These are phyloP conservation scores for Ernsta delagoae DNA, from an alignment of 2,888 invertebrate species.

Conservation along the genomic window DNA sequence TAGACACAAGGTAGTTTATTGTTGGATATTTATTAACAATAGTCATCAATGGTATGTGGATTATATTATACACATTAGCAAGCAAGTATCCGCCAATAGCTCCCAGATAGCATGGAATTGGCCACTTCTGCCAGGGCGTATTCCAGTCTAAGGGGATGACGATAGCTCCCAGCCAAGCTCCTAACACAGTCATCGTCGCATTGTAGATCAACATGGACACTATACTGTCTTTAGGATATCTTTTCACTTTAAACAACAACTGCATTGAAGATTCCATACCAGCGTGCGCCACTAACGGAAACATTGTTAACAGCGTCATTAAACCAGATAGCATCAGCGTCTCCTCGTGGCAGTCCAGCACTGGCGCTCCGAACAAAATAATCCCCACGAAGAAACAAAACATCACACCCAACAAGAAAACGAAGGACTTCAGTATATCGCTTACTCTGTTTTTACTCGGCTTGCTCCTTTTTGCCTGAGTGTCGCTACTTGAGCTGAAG, in stretches of 20 bases:
- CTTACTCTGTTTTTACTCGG: slow-evolving; percentile 69
- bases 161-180: slow-evolving; percentile 93
- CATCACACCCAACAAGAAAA: slow-evolving; percentile 74
- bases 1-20: background rate
- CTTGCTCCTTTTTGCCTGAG: slow-evolving; percentile 67
- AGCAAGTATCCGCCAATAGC: slow-evolving; percentile 86
- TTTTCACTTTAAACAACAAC: slow-evolving; percentile 80
- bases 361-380: slow-evolving; percentile 88
- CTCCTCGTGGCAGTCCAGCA: slow-evolving; percentile 86
- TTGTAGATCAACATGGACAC: slow-evolving; percentile 85
- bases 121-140: slow-evolving; percentile 94
- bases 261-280: slow-evolving; percentile 85
- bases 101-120: slow-evolving; percentile 89
- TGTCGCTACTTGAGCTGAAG: slow-evolving; percentile 61
- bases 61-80: slow-evolving; percentile 82
- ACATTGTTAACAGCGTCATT: slow-evolving; percentile 85
- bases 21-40: slow-evolving; percentile 38
- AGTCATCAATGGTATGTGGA: slow-evolving; percentile 68
- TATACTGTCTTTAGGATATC: slow-evolving; percentile 78
- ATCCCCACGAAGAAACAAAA: slow-evolving; percentile 85
- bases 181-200: slow-evolving; percentile 86
- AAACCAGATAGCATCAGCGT: slow-evolving; percentile 88
- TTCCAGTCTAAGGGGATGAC: slow-evolving; percentile 97
- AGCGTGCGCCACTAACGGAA: slow-evolving; percentile 86
- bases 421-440: slow-evolving; percentile 78